Base-by-base conservation (phyloP, 2,113 vertebrate genomes). In the Coracopsis vasa region DNA sequence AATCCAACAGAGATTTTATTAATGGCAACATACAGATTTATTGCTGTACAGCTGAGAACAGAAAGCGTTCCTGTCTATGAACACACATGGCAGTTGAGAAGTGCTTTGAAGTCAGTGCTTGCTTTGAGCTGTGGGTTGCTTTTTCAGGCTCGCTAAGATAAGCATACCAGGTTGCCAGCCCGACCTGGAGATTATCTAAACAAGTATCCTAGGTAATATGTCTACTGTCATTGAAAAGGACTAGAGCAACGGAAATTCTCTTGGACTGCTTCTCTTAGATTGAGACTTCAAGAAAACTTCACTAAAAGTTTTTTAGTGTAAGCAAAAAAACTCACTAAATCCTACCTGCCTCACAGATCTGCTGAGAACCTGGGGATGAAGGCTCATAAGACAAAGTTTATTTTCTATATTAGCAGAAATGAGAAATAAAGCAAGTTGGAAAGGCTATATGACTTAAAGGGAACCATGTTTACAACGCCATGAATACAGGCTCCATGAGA, bases 111-210 rank as follows among this genome's bases (percentile, higher is more conserved):
- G 58, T 8, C 64, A 53, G 54, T 1, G 2, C 20, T 72, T 4
- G 0, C 37, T 39, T 72, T 50, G 77, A 53, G 9, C 3, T 23
- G 16, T 13, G 19, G 27, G 44, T 3, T 88, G 21, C 10, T 75
- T 42, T 17, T 51, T 65, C 58, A 84, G 31, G 37, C 15, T 78
- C 13, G 27, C 29, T 28, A 35, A 61, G 19, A 39, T 7, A 50
- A 77, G 23, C n/a, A 24, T 10, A 13, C 3, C 0, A 0, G 8
- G 23, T 29, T 24, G 10, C 19, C 28, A 70, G 3, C 3, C 23
- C 17, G 10, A 73, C 39, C 72, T 78, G 58, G 28, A 62, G 19
- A 45, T 44, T 8, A 48, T n/a, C 77, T 41, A 41, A 88, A 60
- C 31, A 44, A 8, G 35, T 19, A 9, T 19, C 15, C 24, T 53